phyloP scores from a whole-genome alignment of 2,888 invertebrate genomes.

The Leistus spinibarbis region DNA sequence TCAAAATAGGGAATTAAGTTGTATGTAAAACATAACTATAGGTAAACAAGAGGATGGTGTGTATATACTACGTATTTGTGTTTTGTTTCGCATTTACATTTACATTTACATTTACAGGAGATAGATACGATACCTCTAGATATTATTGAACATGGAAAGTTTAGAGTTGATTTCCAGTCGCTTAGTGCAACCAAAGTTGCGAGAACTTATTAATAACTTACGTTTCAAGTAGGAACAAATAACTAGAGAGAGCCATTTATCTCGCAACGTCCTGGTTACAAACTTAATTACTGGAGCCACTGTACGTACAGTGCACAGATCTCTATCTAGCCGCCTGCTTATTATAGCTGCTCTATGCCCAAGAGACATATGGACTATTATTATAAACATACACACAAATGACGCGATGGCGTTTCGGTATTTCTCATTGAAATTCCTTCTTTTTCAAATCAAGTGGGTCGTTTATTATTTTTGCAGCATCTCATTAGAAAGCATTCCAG shows the following conservation, averaged over 20 bases:
- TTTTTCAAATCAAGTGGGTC: background rate
- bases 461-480: background rate
- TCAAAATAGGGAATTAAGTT: background rate
- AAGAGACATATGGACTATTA: background rate
- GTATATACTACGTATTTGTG: background rate
- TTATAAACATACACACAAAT: background rate
- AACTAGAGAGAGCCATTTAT: background rate
- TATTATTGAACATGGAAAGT: background rate
- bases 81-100: background rate
- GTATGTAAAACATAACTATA: too few relatives aligned
- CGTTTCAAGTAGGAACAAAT: background rate
- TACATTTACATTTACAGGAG: too few relatives aligned
- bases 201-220: constrained; percentile 10
- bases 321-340: too few relatives aligned
- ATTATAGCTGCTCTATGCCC: too few relatives aligned
- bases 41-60: too few relatives aligned
- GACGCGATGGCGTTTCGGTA: background rate
- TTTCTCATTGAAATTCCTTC: background rate
- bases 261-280: background rate
- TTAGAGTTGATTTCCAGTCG: background rate
- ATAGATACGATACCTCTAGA: too few relatives aligned
- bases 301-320: background rate
- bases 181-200: constrained; percentile 6
- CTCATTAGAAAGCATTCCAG: background rate
- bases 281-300: background rate